Evolutionary conservation across 2,797 vertebrate species (phyloP), one percentile per base, ranked within the genome.

Genomic region (Chaetodon trifasciatus): DNA sequence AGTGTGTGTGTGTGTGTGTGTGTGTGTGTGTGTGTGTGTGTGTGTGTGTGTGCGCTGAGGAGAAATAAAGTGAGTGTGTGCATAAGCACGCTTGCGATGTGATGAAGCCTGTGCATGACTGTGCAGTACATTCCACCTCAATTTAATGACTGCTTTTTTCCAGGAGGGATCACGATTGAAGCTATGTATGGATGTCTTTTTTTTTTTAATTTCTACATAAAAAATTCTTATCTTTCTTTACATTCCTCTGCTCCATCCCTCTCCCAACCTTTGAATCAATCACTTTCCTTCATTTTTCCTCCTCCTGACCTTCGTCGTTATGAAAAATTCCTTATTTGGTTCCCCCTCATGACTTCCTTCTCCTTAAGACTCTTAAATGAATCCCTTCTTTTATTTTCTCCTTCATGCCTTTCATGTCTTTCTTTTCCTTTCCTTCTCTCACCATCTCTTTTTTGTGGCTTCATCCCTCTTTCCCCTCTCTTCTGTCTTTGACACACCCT

Each of bases 281-380:
- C 39, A 13, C 35, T 40, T 12, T 44, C 19, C 37, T 62, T 35
- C 15, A 6, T 16, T 58, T 52, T 53, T 39, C 39, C 35, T 57
- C 53, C 17, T 35, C 4, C 1, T 79, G 73, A 80, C 64, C 76
- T 74, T 81, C 70, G 53, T 17, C n/a, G 39, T 40, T 19, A 4
- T 10, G 16, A 19, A 9, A 56, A 40, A 35, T 23, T 12, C 35
- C 16, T 39, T 62, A 42, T 71, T 55, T 5, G 7, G 8, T 19
- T 49, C 28, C 8, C 4, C 37, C 11, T 44, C 3, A 28, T 50
- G 10, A 46, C 55, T 15, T 35, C 35, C 6, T 8, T n/a, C 23
- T 40, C 28, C 60, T 23, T 39, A 50, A 52, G 47, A 19, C 55
- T 23, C 10, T 10, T 2, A 10, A 40, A 69, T 39, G 0, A 0